Conservation (phyloP, 1,140 invertebrate species). For the Bombyx mandarina region DNA sequence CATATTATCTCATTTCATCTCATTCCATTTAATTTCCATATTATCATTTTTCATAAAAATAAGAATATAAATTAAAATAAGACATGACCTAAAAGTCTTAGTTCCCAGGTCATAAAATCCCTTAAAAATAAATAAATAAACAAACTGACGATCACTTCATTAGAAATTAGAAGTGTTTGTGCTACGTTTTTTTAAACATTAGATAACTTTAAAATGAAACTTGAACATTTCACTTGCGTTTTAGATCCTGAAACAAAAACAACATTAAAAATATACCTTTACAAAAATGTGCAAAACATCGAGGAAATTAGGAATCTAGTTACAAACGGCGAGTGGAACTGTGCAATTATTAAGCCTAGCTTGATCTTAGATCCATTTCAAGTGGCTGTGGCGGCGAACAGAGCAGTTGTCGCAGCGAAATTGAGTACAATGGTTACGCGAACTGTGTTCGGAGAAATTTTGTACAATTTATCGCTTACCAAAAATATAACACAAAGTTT, state of each 20-base stretch:
- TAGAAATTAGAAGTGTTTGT: not conserved
- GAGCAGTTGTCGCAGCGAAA: slow-evolving; percentile 72
- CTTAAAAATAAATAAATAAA: no score
- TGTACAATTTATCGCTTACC: slow-evolving; percentile 78
- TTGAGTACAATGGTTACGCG: slow-evolving; percentile 72
- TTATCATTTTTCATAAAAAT: no score
- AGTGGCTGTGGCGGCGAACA: slow-evolving; percentile 77
- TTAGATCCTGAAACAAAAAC: slow-evolving; percentile 69
- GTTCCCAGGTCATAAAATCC: no score
- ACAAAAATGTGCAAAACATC: slow-evolving; percentile 74
- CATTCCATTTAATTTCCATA: no score
- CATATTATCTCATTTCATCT: no score
- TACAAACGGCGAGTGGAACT: slow-evolving; percentile 70
- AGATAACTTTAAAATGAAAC: slow-evolving; percentile 15
- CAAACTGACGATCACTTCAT: no score
- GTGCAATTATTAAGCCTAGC: slow-evolving; percentile 75
- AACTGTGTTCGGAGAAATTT: slow-evolving; percentile 76
- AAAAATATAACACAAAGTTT: slow-evolving; percentile 80
- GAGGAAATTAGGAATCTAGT: slow-evolving; percentile 70
- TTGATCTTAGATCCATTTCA: slow-evolving; percentile 78
- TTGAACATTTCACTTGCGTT: slow-evolving; percentile 31
- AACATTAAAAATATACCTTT: slow-evolving; percentile 70
- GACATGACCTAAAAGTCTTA: no score
- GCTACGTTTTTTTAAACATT: slow-evolving; percentile 3
- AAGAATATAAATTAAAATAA: no score